Percentiles rank a stretch among this genome's conserved stretches.
Evolutionary conservation across 2,797 vertebrate genomes (phyloP).

Genomic region (Enteromius argenteus): DNA sequence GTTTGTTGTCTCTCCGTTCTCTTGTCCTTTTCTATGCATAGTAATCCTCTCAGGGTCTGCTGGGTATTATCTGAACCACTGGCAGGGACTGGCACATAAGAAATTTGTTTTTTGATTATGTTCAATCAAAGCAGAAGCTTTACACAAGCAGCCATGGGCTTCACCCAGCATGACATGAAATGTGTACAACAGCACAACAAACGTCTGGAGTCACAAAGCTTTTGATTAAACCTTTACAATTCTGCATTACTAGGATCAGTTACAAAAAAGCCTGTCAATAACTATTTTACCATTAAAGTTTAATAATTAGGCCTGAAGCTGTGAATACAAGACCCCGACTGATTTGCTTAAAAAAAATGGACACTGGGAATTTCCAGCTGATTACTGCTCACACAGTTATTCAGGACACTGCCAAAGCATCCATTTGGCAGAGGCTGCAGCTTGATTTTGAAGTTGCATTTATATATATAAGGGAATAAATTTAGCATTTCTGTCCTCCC

Average conservation of each 20-base stretch:
- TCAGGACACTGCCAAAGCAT: not conserved
- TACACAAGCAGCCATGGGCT: constrained; percentile 10
- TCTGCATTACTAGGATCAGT: not conserved
- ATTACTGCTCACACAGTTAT: not conserved
- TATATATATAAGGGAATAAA: too few species aligned
- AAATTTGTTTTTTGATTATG: constrained; percentile 11
- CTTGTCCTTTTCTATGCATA: constrained; percentile 16
- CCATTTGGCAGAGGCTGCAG: constrained; percentile 1
- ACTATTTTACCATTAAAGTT: not conserved
- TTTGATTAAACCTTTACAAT: constrained; percentile 1
- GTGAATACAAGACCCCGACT: not conserved
- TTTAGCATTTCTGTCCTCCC: not conserved
- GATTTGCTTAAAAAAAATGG: not conserved
- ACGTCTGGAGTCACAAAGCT: not conserved
- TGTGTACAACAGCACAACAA: not conserved
- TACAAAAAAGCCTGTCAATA: not conserved
- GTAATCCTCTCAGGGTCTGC: constrained; percentile 24
- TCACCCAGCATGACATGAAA: constrained; percentile 12
- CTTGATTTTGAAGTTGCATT: not conserved
- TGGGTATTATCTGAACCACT: constrained; percentile 35
- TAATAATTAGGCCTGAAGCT: not conserved
- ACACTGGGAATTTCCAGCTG: not conserved
- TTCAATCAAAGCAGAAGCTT: constrained; percentile 24
- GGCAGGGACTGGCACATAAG: constrained; percentile 4
- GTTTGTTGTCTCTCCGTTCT: constrained; percentile 18